phyloP scores from a whole-genome alignment of 2,797 vertebrate species.

The Yasuhikotakia modesta region DNA sequence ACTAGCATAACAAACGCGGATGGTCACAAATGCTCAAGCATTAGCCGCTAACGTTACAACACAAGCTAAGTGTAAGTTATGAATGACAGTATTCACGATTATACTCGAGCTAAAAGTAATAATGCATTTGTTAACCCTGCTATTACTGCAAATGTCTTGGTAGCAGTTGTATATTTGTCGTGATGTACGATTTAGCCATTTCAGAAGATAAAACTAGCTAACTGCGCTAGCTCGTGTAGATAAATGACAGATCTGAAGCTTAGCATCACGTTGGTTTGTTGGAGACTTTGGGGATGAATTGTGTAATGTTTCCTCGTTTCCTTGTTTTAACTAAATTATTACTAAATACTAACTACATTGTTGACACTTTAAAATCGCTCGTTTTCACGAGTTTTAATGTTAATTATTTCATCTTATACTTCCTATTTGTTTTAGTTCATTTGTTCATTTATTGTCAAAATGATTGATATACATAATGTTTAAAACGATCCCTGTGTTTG shows the following conservation, averaged over 20 bases:
- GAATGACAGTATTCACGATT: background rate
- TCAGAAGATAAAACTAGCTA: conserved; percentile 7
- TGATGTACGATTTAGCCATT: background rate
- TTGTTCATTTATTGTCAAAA: background rate
- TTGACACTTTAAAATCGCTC: background rate
- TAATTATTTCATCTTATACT: too few species aligned
- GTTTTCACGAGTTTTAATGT: background rate
- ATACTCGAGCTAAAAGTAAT: background rate
- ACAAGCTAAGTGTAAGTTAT: background rate
- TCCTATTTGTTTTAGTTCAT: background rate
- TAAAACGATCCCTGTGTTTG: background rate
- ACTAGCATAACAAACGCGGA: background rate
- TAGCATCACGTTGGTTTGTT: background rate
- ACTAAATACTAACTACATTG: background rate
- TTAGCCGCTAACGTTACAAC: conserved; percentile 34
- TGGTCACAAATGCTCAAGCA: conserved; percentile 19
- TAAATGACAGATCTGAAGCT: conserved; percentile 13
- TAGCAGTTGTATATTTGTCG: background rate
- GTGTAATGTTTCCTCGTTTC: background rate
- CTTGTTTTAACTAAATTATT: background rate
- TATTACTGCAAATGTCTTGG: background rate
- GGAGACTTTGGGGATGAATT: background rate
- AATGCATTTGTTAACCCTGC: background rate
- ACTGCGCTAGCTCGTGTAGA: conserved; percentile 13
- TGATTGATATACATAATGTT: too few species aligned